These are phyloP conservation scores for Onthophagus sagittarius DNA, from an alignment of 2,888 invertebrate genomes.

Conservation along the genomic window DNA sequence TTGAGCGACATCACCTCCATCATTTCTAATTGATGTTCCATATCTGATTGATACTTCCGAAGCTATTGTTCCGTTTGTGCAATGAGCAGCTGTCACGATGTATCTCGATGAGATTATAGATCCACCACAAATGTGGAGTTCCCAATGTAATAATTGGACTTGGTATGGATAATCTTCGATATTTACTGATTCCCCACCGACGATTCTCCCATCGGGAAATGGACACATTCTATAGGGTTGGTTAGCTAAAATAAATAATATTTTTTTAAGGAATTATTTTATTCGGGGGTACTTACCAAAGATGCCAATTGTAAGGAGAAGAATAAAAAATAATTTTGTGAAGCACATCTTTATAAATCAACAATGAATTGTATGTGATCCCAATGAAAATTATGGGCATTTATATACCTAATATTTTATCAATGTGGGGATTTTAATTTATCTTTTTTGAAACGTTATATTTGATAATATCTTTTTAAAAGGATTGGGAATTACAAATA, in stretches of 20 bases:
- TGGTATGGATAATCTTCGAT: slow-evolving; percentile 33
- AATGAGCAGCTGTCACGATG: slow-evolving; percentile 35
- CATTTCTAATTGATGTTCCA: slow-evolving; percentile 15
- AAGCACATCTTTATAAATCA: not conserved
- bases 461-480: not conserved
- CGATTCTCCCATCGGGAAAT: slow-evolving; percentile 25
- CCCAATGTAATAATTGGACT: slow-evolving; percentile 27
- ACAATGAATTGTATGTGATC: not conserved
- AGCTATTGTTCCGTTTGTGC: slow-evolving; percentile 19
- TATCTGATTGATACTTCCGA: slow-evolving; percentile 14
- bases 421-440: not conserved
- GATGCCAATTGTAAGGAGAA: not conserved
- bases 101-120: slow-evolving; percentile 27
- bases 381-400: not conserved
- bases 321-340: not conserved
- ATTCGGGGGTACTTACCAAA: not conserved
- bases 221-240: not conserved
- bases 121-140: slow-evolving; percentile 32
- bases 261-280: no score
- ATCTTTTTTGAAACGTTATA: not conserved
- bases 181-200: slow-evolving; percentile 30
- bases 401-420: not conserved
- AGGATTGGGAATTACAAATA: not conserved
- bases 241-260: not conserved
- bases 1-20: slow-evolving; percentile 21